phyloP scores from a whole-genome alignment of 2,797 vertebrate genomes.

The Phoeniculus purpureus region DNA sequence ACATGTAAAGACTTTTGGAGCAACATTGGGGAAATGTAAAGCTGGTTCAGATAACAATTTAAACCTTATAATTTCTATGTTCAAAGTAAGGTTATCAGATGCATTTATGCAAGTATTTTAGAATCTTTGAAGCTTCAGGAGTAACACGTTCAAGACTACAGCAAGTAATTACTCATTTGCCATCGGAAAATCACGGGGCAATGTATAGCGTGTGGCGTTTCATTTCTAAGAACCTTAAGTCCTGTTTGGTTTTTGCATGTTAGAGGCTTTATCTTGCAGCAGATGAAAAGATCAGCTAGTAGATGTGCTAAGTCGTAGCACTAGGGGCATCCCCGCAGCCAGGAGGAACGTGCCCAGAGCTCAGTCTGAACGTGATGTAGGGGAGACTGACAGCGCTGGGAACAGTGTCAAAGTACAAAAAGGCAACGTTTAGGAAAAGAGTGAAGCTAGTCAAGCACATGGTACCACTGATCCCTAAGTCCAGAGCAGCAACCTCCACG shows the following conservation, averaged over 20 bases:
- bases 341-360: neutral
- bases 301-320: constrained; percentile 2
- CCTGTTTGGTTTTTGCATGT: neutral
- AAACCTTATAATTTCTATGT: neutral
- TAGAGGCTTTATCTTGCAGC: neutral
- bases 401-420: neutral
- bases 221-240: neutral
- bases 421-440: neutral
- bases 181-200: neutral
- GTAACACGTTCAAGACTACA: neutral
- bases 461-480: neutral
- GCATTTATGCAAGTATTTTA: neutral
- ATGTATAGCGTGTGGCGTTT: neutral
- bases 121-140: neutral
- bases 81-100: neutral
- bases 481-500: neutral
- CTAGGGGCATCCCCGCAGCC: neutral
- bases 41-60: neutral
- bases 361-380: neutral
- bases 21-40: neutral
- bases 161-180: neutral
- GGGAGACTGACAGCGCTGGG: neutral
- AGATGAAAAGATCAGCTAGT: neutral
- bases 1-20: neutral
- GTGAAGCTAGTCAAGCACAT: neutral